These are phyloP conservation scores for Gymnocheta viridis DNA, from an alignment of 2,888 invertebrate species.

Conservation along the genomic window DNA sequence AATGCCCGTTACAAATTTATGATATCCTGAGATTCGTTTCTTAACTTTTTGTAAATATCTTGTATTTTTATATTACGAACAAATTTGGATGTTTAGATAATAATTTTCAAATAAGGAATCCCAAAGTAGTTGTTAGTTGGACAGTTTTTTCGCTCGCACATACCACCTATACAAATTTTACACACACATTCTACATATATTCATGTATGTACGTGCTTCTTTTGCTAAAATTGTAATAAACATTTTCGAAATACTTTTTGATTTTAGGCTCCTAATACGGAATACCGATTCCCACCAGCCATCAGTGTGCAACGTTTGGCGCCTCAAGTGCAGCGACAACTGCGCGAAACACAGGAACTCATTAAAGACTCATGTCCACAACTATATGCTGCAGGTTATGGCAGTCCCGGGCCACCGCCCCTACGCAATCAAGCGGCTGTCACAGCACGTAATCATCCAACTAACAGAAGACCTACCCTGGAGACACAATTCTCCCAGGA, in stretches of 20 bases:
- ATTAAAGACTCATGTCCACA: slow-evolving; percentile 82
- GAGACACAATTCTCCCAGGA: slow-evolving; percentile 83
- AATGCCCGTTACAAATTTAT: too few species aligned
- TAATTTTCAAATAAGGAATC: too few species aligned
- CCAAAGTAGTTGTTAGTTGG: too few species aligned
- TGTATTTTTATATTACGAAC: too few species aligned
- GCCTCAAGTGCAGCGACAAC: slow-evolving; percentile 82
- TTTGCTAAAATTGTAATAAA: background rate
- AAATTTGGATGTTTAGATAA: too few species aligned
- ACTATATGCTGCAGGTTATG: slow-evolving; percentile 81
- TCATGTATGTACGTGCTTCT: too few species aligned
- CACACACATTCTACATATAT: too few species aligned
- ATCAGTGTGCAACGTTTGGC: slow-evolving; percentile 82
- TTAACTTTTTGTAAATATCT: too few species aligned
- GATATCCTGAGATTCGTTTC: too few species aligned
- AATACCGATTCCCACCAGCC: slow-evolving; percentile 82
- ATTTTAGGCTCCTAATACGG: slow-evolving; percentile 77
- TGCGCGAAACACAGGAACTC: slow-evolving; percentile 82
- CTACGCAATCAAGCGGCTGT: slow-evolving; percentile 79
- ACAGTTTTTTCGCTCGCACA: too few species aligned
- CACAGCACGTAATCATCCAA: slow-evolving; percentile 72
- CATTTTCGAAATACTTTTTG: background rate
- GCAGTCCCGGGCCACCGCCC: slow-evolving; percentile 82
- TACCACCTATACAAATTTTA: too few species aligned
- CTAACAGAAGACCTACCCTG: slow-evolving; percentile 82